Conservation (phyloP, 2,888 invertebrate genomes). For the Plagodis pulveraria region DNA sequence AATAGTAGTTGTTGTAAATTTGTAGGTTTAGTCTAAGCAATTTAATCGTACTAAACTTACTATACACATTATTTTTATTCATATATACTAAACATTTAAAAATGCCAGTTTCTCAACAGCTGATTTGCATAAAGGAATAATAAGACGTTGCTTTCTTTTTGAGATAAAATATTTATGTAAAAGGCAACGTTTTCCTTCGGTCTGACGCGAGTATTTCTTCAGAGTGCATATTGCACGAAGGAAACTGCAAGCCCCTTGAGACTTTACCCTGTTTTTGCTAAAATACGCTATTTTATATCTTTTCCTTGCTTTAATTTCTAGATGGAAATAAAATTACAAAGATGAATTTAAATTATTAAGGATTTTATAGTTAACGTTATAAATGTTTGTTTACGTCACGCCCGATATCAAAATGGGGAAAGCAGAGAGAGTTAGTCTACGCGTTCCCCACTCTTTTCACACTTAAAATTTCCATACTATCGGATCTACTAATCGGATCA, state of each 20-base stretch:
- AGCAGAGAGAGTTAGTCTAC: too few species aligned
- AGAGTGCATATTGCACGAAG: slow-evolving; percentile 48
- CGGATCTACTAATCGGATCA: too few species aligned
- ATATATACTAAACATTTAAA: neutral
- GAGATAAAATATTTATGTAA: slow-evolving; percentile 19
- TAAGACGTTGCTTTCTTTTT: neutral
- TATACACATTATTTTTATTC: too few species aligned
- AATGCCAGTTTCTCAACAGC: neutral
- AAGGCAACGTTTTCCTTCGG: slow-evolving; percentile 27
- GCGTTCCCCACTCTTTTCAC: too few species aligned
- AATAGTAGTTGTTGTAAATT: too few species aligned
- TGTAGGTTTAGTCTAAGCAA: too few species aligned
- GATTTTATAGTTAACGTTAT: too few species aligned
- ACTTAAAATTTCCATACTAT: too few species aligned
- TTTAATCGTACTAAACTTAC: too few species aligned
- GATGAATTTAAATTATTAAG: neutral
- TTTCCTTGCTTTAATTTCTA: slow-evolving; percentile 35
- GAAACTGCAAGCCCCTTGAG: slow-evolving; percentile 56
- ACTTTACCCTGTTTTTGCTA: slow-evolving; percentile 50
- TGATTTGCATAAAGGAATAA: slow-evolving; percentile 9
- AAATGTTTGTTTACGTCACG: too few species aligned
- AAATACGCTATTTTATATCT: slow-evolving; percentile 50
- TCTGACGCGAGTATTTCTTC: slow-evolving; percentile 45
- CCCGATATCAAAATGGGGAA: too few species aligned
- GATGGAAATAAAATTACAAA: neutral